phyloP scores from a whole-genome alignment of 2,797 vertebrate species.

The Fringilla coelebs region DNA sequence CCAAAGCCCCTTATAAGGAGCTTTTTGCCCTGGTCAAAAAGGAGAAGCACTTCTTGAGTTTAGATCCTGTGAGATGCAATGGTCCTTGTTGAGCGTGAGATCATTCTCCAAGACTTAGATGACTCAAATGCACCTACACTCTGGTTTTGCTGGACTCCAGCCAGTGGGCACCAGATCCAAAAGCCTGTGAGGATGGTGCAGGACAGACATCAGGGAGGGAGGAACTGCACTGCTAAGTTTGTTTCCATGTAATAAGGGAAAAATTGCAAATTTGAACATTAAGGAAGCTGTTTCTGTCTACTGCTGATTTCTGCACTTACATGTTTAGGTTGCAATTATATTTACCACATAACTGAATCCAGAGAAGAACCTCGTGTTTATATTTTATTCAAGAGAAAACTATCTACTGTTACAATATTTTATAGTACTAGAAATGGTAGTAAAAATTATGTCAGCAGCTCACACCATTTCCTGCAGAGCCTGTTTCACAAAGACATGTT shows the following conservation, averaged over 20 bases:
- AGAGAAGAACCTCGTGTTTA: neutral
- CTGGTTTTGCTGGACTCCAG: neutral
- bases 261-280: neutral
- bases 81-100: neutral
- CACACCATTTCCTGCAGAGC: neutral
- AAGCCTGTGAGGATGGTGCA: neutral
- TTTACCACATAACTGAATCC: neutral
- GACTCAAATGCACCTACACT: neutral
- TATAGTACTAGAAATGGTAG: neutral
- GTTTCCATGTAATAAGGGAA: slow-evolving; percentile 30
- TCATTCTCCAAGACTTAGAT: neutral
- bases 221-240: neutral
- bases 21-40: neutral
- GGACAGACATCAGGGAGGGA: neutral
- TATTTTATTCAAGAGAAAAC: neutral
- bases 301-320: neutral
- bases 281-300: neutral
- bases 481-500: neutral
- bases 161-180: neutral
- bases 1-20: neutral
- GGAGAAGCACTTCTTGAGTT: neutral
- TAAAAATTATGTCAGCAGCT: neutral
- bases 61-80: neutral
- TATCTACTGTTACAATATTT: neutral
- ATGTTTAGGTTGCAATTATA: neutral